These are phyloP conservation scores for Formica selysi DNA, from an alignment of 1,140 invertebrate species.

Conservation along the genomic window DNA sequence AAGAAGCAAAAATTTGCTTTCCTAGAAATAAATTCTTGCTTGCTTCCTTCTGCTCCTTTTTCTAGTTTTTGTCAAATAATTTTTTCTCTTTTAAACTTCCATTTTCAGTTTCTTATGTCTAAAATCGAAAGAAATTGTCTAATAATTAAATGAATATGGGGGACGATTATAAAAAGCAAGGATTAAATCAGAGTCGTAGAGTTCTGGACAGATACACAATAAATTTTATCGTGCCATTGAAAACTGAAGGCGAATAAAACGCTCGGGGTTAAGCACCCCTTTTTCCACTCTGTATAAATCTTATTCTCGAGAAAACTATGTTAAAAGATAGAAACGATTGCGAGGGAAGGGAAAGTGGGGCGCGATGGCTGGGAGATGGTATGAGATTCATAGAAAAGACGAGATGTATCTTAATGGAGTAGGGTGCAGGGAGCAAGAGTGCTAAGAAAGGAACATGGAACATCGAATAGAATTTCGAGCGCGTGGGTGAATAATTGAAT, in stretches of 20 bases:
- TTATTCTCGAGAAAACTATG: slow-evolving; percentile 66
- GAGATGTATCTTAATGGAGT: slow-evolving; percentile 58
- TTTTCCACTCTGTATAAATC: slow-evolving; percentile 57
- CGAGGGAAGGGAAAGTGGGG: slow-evolving; percentile 40
- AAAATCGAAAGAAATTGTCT: neutral
- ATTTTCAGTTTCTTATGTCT: slow-evolving; percentile 29
- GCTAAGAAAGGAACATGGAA: slow-evolving; percentile 63
- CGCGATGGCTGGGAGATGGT: neutral
- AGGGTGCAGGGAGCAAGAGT: slow-evolving; percentile 24
- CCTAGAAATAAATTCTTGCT: too few species aligned
- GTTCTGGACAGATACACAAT: slow-evolving; percentile 37
- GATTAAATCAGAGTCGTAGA: slow-evolving; percentile 27
- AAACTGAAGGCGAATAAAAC: slow-evolving; percentile 69
- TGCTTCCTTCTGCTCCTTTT: slow-evolving; percentile 8
- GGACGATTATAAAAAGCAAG: slow-evolving; percentile 22
- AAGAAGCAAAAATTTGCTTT: slow-evolving; percentile 43
- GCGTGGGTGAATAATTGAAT: slow-evolving; percentile 72
- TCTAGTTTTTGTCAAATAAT: neutral
- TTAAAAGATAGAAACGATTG: slow-evolving; percentile 72
- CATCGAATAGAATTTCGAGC: slow-evolving; percentile 67
- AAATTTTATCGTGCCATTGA: slow-evolving; percentile 65
- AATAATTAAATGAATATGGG: slow-evolving; percentile 6
- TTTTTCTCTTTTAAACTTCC: neutral
- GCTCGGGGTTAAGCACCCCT: slow-evolving; percentile 40
- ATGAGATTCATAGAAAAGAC: slow-evolving; percentile 21